phyloP scores from a whole-genome alignment of 2,113 vertebrate genomes.

The Hypomesus transpacificus region DNA sequence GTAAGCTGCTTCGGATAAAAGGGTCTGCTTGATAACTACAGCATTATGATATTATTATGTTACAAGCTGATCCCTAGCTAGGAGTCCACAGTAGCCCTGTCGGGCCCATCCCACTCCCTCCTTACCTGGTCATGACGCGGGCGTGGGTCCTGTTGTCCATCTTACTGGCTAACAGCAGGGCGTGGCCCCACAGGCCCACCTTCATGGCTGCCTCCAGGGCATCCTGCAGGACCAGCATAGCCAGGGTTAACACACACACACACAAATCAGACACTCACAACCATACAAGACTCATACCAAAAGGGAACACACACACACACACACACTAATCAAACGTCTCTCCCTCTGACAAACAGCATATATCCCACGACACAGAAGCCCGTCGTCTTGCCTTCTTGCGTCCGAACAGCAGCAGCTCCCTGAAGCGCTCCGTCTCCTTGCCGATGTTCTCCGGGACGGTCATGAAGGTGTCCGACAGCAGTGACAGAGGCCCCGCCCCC shows the following conservation, averaged over 20 bases:
- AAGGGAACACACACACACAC: background rate
- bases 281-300: background rate
- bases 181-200: constrained; percentile 92
- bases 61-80: too few species aligned
- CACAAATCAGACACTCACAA: background rate
- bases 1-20: too few species aligned
- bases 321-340: background rate
- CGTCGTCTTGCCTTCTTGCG: constrained; percentile 83
- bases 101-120: background rate
- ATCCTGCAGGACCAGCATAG: constrained; percentile 71
- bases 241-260: constrained; percentile 1
- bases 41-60: too few species aligned
- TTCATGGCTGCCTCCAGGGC: constrained; percentile 97
- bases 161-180: constrained; percentile 92
- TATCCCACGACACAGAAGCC: background rate
- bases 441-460: constrained; percentile 71
- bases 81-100: too few species aligned
- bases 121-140: constrained; percentile 93
- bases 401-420: constrained; percentile 93
- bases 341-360: background rate
- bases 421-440: constrained; percentile 89
- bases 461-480: constrained; percentile 82
- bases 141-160: constrained; percentile 97
- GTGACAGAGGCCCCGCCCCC: constrained; percentile 84
- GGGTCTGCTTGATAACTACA: too few species aligned